Conservation (phyloP, 2,797 vertebrate genomes). For the Sciurus carolinensis region DNA sequence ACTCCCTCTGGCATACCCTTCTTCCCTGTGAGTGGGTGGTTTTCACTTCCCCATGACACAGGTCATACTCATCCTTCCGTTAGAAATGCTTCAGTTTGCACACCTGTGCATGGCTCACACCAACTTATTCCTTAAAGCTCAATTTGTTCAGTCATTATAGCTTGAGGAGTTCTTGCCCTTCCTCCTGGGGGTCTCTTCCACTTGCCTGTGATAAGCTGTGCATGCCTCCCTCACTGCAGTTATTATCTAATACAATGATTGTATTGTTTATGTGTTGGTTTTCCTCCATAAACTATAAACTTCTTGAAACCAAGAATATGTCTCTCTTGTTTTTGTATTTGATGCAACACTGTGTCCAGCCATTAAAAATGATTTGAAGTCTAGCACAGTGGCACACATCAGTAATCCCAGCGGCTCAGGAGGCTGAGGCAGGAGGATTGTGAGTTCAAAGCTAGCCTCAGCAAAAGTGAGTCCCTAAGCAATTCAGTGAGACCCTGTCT, state of each 20-base stretch:
- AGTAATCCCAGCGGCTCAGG: no score
- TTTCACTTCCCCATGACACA: background rate
- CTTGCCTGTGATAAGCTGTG: background rate
- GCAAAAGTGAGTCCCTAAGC: no score
- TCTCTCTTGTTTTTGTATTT: background rate
- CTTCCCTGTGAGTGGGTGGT: background rate
- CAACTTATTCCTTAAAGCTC: background rate
- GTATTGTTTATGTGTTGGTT: background rate
- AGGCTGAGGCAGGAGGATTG: no score
- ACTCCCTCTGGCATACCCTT: background rate
- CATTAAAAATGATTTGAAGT: background rate
- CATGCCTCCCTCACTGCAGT: background rate
- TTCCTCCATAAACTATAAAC: background rate
- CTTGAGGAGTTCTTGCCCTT: background rate
- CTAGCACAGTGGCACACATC: no score
- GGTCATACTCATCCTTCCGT: background rate
- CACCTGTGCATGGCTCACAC: background rate
- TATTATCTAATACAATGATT: background rate
- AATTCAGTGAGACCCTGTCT: no score
- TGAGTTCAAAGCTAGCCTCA: no score
- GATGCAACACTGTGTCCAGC: background rate
- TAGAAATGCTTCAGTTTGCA: background rate
- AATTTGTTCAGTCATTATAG: background rate
- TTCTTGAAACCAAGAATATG: background rate
- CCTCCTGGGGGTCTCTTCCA: background rate